phyloP scores from a whole-genome alignment of 2,888 invertebrate genomes.

The Drosophila borealis region DNA sequence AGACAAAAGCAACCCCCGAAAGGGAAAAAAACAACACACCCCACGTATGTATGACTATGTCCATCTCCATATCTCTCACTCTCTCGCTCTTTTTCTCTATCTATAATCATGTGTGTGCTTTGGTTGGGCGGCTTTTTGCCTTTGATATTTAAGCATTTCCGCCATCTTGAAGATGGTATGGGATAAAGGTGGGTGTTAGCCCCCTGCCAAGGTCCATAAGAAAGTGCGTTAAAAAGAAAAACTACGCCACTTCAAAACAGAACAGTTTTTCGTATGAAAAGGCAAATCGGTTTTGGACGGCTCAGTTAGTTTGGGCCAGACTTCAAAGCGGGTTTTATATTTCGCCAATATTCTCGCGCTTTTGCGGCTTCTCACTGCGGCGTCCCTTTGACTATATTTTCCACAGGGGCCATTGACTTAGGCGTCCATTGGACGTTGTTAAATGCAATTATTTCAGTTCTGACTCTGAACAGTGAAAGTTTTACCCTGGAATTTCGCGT shows the following conservation, averaged over 20 bases:
- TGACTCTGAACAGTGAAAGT: constrained; percentile 80
- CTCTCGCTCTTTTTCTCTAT: constrained; percentile 4
- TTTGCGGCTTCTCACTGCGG: constrained; percentile 66
- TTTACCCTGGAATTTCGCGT: constrained; percentile 80
- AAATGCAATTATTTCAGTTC: constrained; percentile 57
- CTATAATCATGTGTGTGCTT: constrained; percentile 38
- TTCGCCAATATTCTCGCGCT: constrained; percentile 79
- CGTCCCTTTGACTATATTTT: constrained; percentile 20
- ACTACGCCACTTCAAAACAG: constrained; percentile 77
- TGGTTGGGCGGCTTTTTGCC: constrained; percentile 61
- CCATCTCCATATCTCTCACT: constrained; percentile 16
- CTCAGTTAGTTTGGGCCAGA: constrained; percentile 61
- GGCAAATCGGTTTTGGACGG: constrained; percentile 68
- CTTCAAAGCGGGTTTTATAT: constrained; percentile 78
- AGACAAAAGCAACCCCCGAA: constrained; percentile 62
- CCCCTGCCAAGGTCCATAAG: constrained; percentile 28
- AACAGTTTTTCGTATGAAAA: constrained; percentile 68
- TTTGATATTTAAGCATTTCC: constrained; percentile 80
- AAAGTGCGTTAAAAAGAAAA: constrained; percentile 78
- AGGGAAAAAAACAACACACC: constrained; percentile 33
- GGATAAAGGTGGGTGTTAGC: constrained; percentile 8
- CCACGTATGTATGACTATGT: constrained; percentile 36
- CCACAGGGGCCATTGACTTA: constrained; percentile 56
- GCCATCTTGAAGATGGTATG: constrained; percentile 65
- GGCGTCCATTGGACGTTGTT: constrained; percentile 47